A percentile compares a stretch with the other conserved stretches of the same genome.
Conservation (phyloP, 2,797 vertebrate genomes). For the Gobio occitaniae region DNA sequence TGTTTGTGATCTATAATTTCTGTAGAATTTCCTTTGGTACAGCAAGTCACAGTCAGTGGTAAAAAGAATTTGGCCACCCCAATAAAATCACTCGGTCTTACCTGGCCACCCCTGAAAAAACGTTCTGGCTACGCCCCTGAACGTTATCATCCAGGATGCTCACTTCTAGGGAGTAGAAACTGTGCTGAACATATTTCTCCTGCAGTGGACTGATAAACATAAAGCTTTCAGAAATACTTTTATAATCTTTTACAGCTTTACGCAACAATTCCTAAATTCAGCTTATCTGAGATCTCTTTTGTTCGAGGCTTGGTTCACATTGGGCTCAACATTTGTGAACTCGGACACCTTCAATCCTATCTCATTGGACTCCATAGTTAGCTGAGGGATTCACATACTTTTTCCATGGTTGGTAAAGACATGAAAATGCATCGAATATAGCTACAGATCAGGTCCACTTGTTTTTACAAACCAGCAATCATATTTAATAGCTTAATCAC, state of each 20-base stretch:
- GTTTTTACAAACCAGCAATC: neutral
- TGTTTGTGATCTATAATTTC: too few relatives aligned
- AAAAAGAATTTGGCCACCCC: too few relatives aligned
- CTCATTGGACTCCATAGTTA: neutral
- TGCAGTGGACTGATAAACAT: neutral
- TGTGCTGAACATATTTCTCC: neutral
- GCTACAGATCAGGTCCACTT: neutral
- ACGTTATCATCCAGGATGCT: neutral
- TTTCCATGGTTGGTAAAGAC: neutral
- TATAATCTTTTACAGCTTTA: neutral
- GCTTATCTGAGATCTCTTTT: neutral
- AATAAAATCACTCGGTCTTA: too few relatives aligned
- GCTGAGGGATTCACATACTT: neutral
- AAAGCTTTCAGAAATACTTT: neutral
- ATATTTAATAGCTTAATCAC: neutral
- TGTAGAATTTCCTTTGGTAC: too few relatives aligned
- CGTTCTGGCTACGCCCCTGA: too few relatives aligned
- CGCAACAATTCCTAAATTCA: too few relatives aligned
- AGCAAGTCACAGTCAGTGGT: too few relatives aligned
- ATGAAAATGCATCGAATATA: neutral
- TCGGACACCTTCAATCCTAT: neutral
- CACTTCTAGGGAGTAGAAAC: neutral
- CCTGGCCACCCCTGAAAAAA: too few relatives aligned
- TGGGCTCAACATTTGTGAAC: neutral
- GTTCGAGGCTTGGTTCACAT: conserved; percentile 9